Evolutionary conservation across 1,140 invertebrate genomes (phyloP), one percentile per base, ranked within the genome.

Genomic region (Papilio aristodemus): DNA sequence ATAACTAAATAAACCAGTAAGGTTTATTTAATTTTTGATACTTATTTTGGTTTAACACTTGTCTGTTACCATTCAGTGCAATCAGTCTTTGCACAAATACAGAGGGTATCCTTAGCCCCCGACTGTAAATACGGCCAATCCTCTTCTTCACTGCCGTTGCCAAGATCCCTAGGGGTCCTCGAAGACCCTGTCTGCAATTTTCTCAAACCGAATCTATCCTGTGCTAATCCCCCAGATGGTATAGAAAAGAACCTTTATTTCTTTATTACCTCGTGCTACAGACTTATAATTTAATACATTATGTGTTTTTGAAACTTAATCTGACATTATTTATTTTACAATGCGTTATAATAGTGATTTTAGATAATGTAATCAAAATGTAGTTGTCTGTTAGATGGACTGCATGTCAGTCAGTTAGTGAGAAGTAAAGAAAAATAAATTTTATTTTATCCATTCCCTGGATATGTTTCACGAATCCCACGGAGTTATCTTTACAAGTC

Each of bases 131-230:
- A 74, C 64, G 71, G 69, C 63, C 70, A 54, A 54, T 54, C 19
- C 46, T 54, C 46, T 22, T 19, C 41, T n/a, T 43, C 11, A 4
- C 70, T 62, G 57, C 70, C 62, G 43, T 41, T 19, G 54, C 50
- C 58, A 25, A 60, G 39, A 71, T 71, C 69, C 75, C 75, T 68
- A 43, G 50, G 75, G 75, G 74, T 67, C 38, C 36, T 27, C 19
- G 68, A 38, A 70, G 27, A 60, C 69, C 76, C 75, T 71, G 67
- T 72, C 71, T 68, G 76, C 78, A 79, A 78, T 83, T 77, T 74
- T 75, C 72, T 64, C 60, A 70, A 69, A 72, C 74, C 83, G 71
- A 76, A 85, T 86, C 84, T 86, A 86, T 82, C 71, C 75, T 74
- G 59, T 72, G 79, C 81, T 88, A 83, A 86, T 85, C 83, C 85